Base-by-base conservation (phyloP, 2,113 vertebrate genomes). In the Baryphthengus martii region DNA sequence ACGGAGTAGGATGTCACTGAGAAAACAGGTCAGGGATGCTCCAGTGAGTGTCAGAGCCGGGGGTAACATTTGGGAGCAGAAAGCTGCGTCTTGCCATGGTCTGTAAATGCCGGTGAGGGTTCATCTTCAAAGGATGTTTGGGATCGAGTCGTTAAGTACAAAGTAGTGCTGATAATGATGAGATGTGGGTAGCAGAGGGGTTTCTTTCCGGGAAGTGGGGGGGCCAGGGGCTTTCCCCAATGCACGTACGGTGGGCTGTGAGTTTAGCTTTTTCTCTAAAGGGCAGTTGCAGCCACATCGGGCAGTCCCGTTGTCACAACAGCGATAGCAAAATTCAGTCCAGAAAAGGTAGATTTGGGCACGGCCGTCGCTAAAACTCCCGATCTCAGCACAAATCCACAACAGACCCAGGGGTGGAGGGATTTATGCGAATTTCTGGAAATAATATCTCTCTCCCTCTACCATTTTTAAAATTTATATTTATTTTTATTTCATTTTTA, bases 191-290 rank as follows among this genome's bases (percentile, higher is more conserved):
- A 44, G 62, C 31, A 49, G 29, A 53, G 19, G 4, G 16, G 5
- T 79, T 74, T 84, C 11, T 42, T 58, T 77, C 29, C 40, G 45
- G 52, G 53, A 66, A 31, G 3, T 37, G 24, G 40, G 29, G 6
- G 10, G 19, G 4, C 8, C 5, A 25, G 23, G 31, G 2, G 15
- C 53, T 80, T 63, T 21, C 8, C 6, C 10, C 24, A 52, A 0
- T 29, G 10, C 8, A 0, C 16, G 11, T n/a, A 10, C 3, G 11
- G 55, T 10, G 20, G 18, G 6, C 40, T 85, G 47, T 75, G 56
- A 86, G n/a, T 49, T 65, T 45, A 77, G 25, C 23, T 81, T 91
- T 77, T 73, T 35, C 39, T 72, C 67, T 37, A 40, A 18, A 81
- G 77, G 37, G 31, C n/a, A 44, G 8, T 62, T 77, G 59, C n/a